Conservation (phyloP, 2,797 vertebrate genomes). For the Acanthurus leucopareius region DNA sequence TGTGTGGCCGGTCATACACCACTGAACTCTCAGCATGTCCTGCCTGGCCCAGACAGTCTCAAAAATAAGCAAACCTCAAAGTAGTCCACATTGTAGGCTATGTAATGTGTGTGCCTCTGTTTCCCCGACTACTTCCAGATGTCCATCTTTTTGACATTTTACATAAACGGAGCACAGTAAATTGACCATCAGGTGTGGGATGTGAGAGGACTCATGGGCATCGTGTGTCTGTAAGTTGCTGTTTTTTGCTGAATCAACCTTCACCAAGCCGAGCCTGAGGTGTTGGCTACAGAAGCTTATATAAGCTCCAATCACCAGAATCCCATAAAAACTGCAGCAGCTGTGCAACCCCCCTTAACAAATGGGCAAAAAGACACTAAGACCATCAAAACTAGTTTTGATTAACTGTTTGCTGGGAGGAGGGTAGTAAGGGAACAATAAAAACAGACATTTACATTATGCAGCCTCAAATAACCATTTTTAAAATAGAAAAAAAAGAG, state of each 20-base stretch:
- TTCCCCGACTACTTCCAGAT: conserved; percentile 71
- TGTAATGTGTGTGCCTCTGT: conserved; percentile 27
- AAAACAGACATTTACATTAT: conserved; percentile 10
- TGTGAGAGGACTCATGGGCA: conserved; percentile 25
- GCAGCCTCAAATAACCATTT: background rate
- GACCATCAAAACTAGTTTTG: background rate
- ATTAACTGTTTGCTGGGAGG: background rate
- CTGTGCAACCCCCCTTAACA: conserved; percentile 20
- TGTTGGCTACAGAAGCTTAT: conserved; percentile 23
- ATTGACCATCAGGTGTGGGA: conserved; percentile 51
- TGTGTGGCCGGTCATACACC: conserved; percentile 50
- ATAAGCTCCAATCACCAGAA: conserved; percentile 25
- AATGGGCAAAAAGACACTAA: conserved; percentile 13
- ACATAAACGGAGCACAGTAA: conserved; percentile 33
- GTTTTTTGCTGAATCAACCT: conserved; percentile 42
- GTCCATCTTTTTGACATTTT: conserved; percentile 61
- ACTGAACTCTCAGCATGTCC: conserved; percentile 55
- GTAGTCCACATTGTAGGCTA: conserved; percentile 25
- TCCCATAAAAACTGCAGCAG: conserved; percentile 44
- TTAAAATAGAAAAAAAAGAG: background rate
- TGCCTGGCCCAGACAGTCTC: conserved; percentile 54
- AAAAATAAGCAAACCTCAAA: conserved; percentile 72
- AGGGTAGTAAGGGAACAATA: background rate
- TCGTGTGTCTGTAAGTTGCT: conserved; percentile 37
- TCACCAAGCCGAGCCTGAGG: conserved; percentile 10